Base-by-base conservation (phyloP, 2,888 invertebrate species). In the Vandiemenella viatica region DNA sequence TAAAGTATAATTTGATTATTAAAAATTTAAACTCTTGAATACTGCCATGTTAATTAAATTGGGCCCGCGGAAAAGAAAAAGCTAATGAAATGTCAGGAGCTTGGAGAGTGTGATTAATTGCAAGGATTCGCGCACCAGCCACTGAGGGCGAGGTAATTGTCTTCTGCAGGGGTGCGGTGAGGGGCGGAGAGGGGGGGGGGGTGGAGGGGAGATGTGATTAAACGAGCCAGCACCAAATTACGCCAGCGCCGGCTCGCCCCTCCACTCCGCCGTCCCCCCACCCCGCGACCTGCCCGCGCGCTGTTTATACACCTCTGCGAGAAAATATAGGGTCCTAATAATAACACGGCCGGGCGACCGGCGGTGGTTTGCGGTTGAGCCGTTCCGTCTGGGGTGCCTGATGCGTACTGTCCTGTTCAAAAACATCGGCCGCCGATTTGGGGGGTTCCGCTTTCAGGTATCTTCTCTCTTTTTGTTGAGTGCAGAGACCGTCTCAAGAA, bases 41-140 rank as follows among this genome's bases (percentile, higher is more conserved):
- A 54, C 56, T 56, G 57, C 55, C 56, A 57, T 66, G 66, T 65
- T 67, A 67, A 67, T 67, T 67, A 66, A 67, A 67, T 67, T 65
- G 66, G 50, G 51, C 53, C 53, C 44, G 46, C 41, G 53, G 49
- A 49, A 50, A 49, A 51, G 51, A 63, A 63, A 65, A 63, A 62
- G 63, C 65, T 66, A 66, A 66, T 66, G 65, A 66, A 66, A 66
- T 65, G 67, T 67, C 67, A 67, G 63, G 63, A 58, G 62, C 61
- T 61, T 59, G 61, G 62, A 62, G 62, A 43, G 62, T 62, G 63
- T 67, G 67, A 67, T 67, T 66, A 67, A 67, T 67, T 66, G 66
- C 61, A 54, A 62, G 63, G 61, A 63, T 52, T 52, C 47, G 52
- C 44, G 37, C 46, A 49, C 43, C 46, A 41, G 50, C 46, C 46